Evolutionary conservation across 2,888 invertebrate species (phyloP), one percentile per base, ranked within the genome.

Genomic region (Escarpia spicata): DNA sequence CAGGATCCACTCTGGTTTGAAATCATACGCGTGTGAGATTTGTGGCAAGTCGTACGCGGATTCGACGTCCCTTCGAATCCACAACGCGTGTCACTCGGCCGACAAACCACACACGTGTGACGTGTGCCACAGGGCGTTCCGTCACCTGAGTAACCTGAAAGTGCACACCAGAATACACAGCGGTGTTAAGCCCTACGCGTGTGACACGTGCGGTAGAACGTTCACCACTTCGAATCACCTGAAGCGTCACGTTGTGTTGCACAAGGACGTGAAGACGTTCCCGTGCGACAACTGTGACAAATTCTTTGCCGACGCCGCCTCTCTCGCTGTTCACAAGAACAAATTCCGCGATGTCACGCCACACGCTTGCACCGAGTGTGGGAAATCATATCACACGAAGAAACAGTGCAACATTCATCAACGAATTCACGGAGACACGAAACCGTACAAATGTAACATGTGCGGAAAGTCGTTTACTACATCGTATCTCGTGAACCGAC

Each of bases 31-130:
- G 91, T 91, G 91, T 26, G 91, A n/a, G 31, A n/a, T 91, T n/a
- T 91, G 91, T 8, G 91, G 91, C 91, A 91, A 31, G 15, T 91
- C 91, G 31, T 91, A 31, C 91, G 15, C 44, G n/a, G 43, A 44
- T 4, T 43, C 91, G 91, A 31, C 43, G 91, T 91, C 91, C 15
- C 37, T 91, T 3, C 3, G 26, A 6, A n/a, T n/a, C 19, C 91
- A 91, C 91, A 37, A 26, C 4, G 43, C 43, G 91, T 43, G 19
- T 19, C 91, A 91, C 91, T 43, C 91, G 91, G 91, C 15, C 43
- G 91, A 31, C 3, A 91, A 44, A 26, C 91, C 91, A 31, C 91
- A 91, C 91, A 91, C 43, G 91, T 91, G 91, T 26, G 91, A 43
- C 3, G 44, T 44, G 91, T 91, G 91, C 26, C 31, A 91, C 44